Conservation (phyloP, 2,888 invertebrate genomes). For the Microplitis manilae region DNA sequence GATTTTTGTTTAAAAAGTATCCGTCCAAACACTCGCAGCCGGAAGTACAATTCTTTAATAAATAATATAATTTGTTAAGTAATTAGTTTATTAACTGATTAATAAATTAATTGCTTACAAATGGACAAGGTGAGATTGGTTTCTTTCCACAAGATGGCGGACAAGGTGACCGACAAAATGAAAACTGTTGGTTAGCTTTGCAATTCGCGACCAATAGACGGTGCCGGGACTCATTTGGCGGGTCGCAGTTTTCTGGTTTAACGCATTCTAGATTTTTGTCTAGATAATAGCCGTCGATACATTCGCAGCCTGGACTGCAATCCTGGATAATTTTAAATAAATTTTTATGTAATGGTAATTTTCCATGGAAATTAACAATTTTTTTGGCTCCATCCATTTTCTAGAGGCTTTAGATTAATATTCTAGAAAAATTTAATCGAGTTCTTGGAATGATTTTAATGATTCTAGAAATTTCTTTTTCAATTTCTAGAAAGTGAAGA, state of each 20-base stretch:
- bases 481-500: too few species aligned
- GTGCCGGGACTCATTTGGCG: neutral
- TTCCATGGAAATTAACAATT: too few species aligned
- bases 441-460: too few species aligned
- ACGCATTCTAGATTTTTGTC: neutral
- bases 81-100: neutral
- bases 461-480: too few species aligned
- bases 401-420: too few species aligned
- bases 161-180: neutral
- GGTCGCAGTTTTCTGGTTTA: neutral
- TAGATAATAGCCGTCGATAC: neutral
- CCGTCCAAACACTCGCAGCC: neutral
- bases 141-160: neutral
- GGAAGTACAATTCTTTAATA: neutral
- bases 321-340: neutral
- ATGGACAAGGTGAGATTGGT: neutral
- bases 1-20: neutral
- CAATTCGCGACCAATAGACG: neutral
- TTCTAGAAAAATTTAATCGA: too few species aligned
- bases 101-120: neutral
- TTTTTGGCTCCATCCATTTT: too few species aligned
- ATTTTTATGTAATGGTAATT: too few species aligned
- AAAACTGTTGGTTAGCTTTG: neutral
- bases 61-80: neutral
- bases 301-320: neutral